phyloP scores from a whole-genome alignment of 2,113 vertebrate genomes.

The Orthonyx spaldingii region DNA sequence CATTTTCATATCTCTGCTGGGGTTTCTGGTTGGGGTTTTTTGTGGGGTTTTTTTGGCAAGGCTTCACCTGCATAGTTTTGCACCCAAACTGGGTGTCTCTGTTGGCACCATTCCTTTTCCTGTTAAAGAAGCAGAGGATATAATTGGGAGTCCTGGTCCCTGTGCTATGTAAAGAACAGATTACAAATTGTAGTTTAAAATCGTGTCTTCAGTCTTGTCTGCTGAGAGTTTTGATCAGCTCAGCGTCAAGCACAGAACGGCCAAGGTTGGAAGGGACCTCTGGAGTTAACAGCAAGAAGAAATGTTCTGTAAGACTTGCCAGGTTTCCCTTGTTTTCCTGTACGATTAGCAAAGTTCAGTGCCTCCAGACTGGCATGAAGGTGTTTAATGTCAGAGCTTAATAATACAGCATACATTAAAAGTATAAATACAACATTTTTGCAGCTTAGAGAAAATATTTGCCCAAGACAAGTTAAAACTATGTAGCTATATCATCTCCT shows the following conservation, averaged over 20 bases:
- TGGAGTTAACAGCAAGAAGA: not conserved
- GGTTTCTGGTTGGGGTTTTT: not conserved
- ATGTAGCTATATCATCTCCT: not conserved
- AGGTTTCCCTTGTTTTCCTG: not conserved
- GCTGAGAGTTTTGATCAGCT: not conserved
- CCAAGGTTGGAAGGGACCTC: not conserved
- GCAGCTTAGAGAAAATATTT: conserved; percentile 52
- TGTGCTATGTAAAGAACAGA: not conserved
- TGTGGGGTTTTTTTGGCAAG: not conserved
- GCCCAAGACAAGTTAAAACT: conserved; percentile 31
- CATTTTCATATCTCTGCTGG: not conserved
- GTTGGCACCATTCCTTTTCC: not conserved
- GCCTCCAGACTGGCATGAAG: conserved; percentile 8
- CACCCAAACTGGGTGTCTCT: not conserved
- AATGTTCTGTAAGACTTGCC: not conserved
- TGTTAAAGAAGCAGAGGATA: not conserved
- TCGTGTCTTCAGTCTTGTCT: not conserved
- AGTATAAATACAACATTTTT: conserved; percentile 58
- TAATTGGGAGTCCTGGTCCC: not conserved
- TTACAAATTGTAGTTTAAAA: not conserved
- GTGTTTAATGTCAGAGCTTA: conserved; percentile 66
- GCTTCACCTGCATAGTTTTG: not conserved
- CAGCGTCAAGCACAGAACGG: not conserved
- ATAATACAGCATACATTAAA: conserved; percentile 57
- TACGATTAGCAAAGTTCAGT: conserved; percentile 55